Evolutionary conservation across 2,797 vertebrate genomes (phyloP), one percentile per base, ranked within the genome.

Genomic region (Nasua narica): DNA sequence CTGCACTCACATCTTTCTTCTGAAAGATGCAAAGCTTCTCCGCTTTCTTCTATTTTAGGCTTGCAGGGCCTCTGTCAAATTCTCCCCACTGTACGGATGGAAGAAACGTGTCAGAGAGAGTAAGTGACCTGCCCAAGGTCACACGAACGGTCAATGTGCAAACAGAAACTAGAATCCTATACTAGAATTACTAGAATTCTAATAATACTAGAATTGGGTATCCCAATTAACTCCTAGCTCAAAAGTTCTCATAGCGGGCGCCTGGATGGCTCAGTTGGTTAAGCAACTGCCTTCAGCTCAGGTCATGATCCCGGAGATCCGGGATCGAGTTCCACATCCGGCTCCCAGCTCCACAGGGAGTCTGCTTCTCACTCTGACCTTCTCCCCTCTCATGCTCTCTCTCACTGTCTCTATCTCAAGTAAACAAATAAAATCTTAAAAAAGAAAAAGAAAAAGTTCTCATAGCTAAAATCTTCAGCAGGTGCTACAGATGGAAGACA

Each of bases 121-220:
- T 56, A 46, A 62, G 25, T 70, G 48, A 76, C 58, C 85, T 78
- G 62, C 65, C 60, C 77, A 72, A 85, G 14, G 25, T 56, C 46
- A 69, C 10, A 69, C 0, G 1, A 56, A 43, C 3, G 82, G 25
- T 78, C 27, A 74, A 3, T 4, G 12, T 0, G 56, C 43, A 88
- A 82, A 85, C 1, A n/a, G 70, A 91, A 95, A 77, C 11, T 29
- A 83, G 94, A 90, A 94, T 60, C 25, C n/a, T n/a, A n/a, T n/a
- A n/a, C n/a, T n/a, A n/a, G n/a, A n/a, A n/a, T n/a, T n/a, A n/a
- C n/a, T n/a, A n/a, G n/a, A n/a, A n/a, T n/a, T n/a, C n/a, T n/a
- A n/a, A n/a, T n/a, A n/a, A n/a, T n/a, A n/a, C n/a, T n/a, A n/a
- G n/a, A n/a, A n/a, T n/a, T 46, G 2, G 7, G 62, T 52, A 65